Conservation (phyloP, 2,113 vertebrate genomes). For the Ictalurus punctatus region DNA sequence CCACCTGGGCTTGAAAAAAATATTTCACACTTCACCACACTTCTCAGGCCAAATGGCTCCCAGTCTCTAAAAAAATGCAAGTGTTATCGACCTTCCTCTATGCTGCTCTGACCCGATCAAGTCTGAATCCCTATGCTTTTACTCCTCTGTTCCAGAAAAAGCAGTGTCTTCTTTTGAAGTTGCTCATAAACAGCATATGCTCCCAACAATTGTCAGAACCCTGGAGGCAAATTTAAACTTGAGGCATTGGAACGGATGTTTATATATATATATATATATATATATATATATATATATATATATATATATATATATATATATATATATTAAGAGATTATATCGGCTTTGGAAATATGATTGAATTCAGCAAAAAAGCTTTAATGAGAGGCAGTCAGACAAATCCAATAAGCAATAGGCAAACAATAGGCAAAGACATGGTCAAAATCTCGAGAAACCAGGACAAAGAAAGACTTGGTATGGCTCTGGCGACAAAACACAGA, state of each 20-base stretch:
- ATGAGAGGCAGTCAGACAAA: no score
- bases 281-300: no score
- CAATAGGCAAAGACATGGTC: no score
- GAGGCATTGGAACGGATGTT: constrained; percentile 67
- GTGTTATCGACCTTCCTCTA: not conserved
- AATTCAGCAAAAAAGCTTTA: constrained; percentile 45
- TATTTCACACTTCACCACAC: not conserved
- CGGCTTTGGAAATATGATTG: constrained; percentile 61
- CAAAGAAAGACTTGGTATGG: no score
- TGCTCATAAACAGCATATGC: constrained; percentile 74
- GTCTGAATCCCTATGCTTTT: constrained; percentile 28
- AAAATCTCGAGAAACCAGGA: no score
- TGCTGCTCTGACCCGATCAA: constrained; percentile 17
- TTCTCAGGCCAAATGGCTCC: not conserved
- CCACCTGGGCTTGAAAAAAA: not conserved
- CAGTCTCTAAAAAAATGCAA: not conserved
- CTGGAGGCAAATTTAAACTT: constrained; percentile 71
- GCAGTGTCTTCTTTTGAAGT: constrained; percentile 54
- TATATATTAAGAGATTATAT: constrained; percentile 55
- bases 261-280: no score
- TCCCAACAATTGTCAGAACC: constrained; percentile 63
- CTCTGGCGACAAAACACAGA: no score
- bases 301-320: no score
- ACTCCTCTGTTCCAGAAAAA: constrained; percentile 42
- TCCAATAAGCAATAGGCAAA: no score